phyloP scores from a whole-genome alignment of 2,797 vertebrate species.

The Platyrinchus mystaceus region DNA sequence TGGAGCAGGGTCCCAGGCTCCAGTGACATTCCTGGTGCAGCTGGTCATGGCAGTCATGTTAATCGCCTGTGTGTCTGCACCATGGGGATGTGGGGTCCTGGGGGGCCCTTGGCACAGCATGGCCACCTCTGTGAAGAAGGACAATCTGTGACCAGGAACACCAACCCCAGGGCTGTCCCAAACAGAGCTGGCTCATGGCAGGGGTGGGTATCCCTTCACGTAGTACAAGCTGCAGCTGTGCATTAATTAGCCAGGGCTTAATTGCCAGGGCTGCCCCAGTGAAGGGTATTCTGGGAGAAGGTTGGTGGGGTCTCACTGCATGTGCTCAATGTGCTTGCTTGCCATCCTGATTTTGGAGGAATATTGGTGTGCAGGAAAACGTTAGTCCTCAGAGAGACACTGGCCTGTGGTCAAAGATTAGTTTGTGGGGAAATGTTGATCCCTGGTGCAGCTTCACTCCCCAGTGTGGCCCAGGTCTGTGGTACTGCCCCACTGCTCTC shows the following conservation, averaged over 20 bases:
- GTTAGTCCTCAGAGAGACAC: rapidly evolving
- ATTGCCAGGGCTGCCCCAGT: background rate
- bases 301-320: rapidly evolving
- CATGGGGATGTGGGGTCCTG: rapidly evolving
- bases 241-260: background rate
- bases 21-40: rapidly evolving
- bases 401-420: rapidly evolving
- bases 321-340: rapidly evolving
- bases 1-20: background rate
- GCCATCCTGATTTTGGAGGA: background rate
- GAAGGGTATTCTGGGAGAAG: background rate
- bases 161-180: background rate
- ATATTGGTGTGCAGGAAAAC: rapidly evolving
- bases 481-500: background rate
- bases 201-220: rapidly evolving
- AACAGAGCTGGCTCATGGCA: background rate
- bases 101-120: rapidly evolving
- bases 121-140: background rate
- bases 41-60: rapidly evolving
- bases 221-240: background rate
- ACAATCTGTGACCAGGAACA: background rate
- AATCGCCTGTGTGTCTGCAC: rapidly evolving
- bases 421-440: rapidly evolving
- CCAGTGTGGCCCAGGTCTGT: background rate
- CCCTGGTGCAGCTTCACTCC: background rate